Conservation (phyloP, 2,113 vertebrate species). For the Bubo blakistoni region DNA sequence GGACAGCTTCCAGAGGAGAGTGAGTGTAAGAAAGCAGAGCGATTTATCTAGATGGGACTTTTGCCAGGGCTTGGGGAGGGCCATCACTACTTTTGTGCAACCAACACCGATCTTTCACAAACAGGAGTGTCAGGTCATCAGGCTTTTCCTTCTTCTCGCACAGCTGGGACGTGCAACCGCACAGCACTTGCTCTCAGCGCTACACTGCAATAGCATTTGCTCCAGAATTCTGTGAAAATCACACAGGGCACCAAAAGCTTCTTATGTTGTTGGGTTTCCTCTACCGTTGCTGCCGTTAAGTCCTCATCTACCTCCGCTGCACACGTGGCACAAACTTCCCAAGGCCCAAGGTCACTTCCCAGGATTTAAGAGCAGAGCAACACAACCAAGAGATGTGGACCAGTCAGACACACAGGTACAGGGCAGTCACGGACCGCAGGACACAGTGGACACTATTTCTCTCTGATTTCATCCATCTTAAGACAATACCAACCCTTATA, state of each 20-base stretch:
- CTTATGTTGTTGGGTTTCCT: not conserved
- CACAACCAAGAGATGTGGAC: fast-evolving
- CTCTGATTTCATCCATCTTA: not conserved
- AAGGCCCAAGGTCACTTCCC: not conserved
- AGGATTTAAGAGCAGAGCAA: not conserved
- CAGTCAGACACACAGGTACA: too few species aligned
- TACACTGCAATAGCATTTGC: fast-evolving
- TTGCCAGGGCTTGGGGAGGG: not conserved
- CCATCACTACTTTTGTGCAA: not conserved
- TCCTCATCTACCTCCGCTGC: not conserved
- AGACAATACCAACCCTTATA: not conserved
- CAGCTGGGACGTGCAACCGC: not conserved
- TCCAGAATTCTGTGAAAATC: not conserved
- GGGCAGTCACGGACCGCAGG: not conserved
- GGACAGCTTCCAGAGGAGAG: conserved; percentile 15
- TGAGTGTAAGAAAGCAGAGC: not conserved
- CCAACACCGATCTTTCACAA: not conserved
- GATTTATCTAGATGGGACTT: not conserved
- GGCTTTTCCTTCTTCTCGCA: not conserved
- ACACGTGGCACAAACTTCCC: not conserved
- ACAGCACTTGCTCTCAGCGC: not conserved
- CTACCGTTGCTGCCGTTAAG: not conserved
- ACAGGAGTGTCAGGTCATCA: not conserved
- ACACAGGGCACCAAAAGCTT: not conserved
- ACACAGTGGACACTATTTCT: not conserved